Percentiles rank a stretch among this genome's conserved stretches.
These are phyloP conservation scores for Meta bourneti DNA, from an alignment of 2,888 invertebrate species.

Conservation along the genomic window DNA sequence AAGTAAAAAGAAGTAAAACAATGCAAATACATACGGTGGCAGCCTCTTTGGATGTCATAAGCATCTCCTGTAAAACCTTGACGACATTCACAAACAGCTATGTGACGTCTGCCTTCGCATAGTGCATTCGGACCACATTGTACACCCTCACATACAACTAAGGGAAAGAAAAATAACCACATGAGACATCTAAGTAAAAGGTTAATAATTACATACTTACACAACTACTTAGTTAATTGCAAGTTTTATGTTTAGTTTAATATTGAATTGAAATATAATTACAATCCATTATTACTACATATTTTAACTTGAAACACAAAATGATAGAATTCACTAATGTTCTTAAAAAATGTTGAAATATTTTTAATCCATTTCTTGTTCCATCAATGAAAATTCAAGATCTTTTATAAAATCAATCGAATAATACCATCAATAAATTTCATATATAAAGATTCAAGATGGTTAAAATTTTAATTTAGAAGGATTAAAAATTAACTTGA, in stretches of 20 bases:
- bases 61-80: constrained; percentile 87
- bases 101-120: constrained; percentile 87
- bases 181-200: not conserved
- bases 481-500: too few relatives aligned
- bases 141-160: constrained; percentile 72
- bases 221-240: too few relatives aligned
- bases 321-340: not conserved
- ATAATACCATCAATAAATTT: too few relatives aligned
- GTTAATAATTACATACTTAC: not conserved
- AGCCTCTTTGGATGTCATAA: constrained; percentile 76
- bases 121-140: constrained; percentile 89
- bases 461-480: too few relatives aligned
- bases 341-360: not conserved
- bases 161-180: not conserved
- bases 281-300: not conserved
- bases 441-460: too few relatives aligned
- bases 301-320: not conserved
- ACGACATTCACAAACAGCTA: constrained; percentile 89
- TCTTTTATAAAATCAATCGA: not conserved
- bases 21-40: constrained; percentile 71
- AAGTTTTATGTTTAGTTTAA: not conserved
- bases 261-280: not conserved
- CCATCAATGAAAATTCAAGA: not conserved
- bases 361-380: not conserved
- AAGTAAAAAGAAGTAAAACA: too few relatives aligned